A percentile compares a stretch with the other conserved stretches of the same genome.
These are phyloP conservation scores for Hydrocynus forskahlii DNA, from an alignment of 2,797 vertebrate genomes.

Conservation along the genomic window DNA sequence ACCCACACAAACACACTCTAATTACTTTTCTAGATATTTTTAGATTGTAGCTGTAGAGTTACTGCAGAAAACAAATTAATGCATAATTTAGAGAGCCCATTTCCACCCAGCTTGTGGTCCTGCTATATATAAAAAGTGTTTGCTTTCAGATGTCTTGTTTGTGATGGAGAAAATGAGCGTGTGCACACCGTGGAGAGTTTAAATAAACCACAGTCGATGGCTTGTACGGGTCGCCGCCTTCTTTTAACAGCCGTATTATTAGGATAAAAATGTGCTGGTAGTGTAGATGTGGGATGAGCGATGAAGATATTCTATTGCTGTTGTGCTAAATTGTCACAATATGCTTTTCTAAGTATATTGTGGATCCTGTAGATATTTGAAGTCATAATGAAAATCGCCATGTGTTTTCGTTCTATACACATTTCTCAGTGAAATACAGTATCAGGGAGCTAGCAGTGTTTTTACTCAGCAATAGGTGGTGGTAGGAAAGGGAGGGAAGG, in stretches of 20 bases:
- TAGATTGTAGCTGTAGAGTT: conserved; percentile 18
- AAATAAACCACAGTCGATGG: neutral
- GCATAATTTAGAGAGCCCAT: conserved; percentile 13
- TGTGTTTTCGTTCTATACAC: too few species aligned
- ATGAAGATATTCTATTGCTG: neutral
- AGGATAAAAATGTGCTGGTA: neutral
- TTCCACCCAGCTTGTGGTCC: neutral
- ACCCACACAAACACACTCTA: conserved; percentile 11
- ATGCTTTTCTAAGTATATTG: neutral
- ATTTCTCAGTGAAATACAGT: too few species aligned
- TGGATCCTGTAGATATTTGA: too few species aligned
- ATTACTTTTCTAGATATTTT: conserved; percentile 10
- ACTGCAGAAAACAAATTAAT: conserved; percentile 23
- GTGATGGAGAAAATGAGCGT: neutral
- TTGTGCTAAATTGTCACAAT: neutral
- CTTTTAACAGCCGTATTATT: neutral
- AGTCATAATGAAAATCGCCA: too few species aligned
- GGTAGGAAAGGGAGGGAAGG: too few species aligned
- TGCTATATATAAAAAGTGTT: conserved; percentile 5
- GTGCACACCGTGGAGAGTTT: neutral
- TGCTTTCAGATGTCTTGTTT: neutral
- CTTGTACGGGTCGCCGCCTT: neutral
- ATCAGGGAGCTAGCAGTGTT: too few species aligned
- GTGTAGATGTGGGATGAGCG: neutral
- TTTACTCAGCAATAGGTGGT: too few species aligned